Base-by-base conservation (phyloP, 2,113 vertebrate genomes). In the Pandion haliaetus region DNA sequence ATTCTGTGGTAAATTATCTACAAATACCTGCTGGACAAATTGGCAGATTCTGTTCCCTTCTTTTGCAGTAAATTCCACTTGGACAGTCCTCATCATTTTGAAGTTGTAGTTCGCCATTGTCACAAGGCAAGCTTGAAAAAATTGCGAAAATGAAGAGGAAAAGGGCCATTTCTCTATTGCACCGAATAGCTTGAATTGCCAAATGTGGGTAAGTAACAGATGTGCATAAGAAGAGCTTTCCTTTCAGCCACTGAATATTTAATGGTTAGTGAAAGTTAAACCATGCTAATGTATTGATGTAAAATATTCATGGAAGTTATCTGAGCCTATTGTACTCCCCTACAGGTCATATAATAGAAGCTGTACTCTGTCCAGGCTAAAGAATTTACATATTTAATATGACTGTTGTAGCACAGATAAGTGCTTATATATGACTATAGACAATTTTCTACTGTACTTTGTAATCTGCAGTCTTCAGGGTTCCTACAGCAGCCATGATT, bases 1-100 rank as follows among this genome's bases (percentile, higher is more conserved):
- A 54, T n/a, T 2, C 5, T 11, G 47, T 50, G 20, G 8, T 10
- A 29, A 52, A 38, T 38, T 9, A 26, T 55, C 44, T 24, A 8
- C 12, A 59, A 34, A 24, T 98, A 98, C 97, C 97, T 98, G 94
- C 96, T 55, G 97, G 97, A 32, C 97, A 97, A 19, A 45, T 0
- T 1, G 84, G 17, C 40, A 11, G 55, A 8, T 36, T 85, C 69
- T 47, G 16, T 4, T 88, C 81, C 38, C 77, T 49, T 83, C 71
- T 25, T 10, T 25, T 38, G 83, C 96, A 96, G 40, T 24, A 7
- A 26, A 9, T 62, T 55, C 95, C 96, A 9, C 29, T 44, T 38
- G 2, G 70, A 36, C 96, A 97, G 18, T 74, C 58, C 24, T 76
- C 65, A 4, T 50, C 1, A 0, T 38, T 62, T 28, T 5, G 31